phyloP scores from a whole-genome alignment of 2,797 vertebrate genomes.

The Sebastes hubbsi region DNA sequence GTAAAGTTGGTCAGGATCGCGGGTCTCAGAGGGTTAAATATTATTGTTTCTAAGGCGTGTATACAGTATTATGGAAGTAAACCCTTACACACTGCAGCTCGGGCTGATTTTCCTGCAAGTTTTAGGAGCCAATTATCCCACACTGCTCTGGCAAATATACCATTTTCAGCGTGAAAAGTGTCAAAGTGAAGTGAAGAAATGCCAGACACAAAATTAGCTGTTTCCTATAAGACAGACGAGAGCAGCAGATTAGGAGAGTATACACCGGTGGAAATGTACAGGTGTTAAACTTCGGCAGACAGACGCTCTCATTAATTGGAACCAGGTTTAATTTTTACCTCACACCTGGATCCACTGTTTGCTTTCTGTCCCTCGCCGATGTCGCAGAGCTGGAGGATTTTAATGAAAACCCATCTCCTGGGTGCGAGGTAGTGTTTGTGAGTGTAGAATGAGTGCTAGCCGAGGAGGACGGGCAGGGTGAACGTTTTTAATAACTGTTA shows the following conservation, averaged over 20 bases:
- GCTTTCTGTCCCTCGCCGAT: neutral
- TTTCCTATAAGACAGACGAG: constrained; percentile 33
- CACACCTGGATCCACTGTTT: constrained; percentile 37
- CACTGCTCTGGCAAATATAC: constrained; percentile 23
- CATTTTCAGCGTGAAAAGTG: constrained; percentile 25
- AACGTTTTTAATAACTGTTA: constrained; percentile 24
- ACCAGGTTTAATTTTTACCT: constrained; percentile 41
- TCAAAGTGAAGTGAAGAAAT: neutral
- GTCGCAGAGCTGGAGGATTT: constrained; percentile 20
- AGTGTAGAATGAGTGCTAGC: neutral
- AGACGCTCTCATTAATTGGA: constrained; percentile 62
- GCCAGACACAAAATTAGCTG: constrained; percentile 37
- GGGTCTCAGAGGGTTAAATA: neutral
- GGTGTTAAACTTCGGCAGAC: constrained; percentile 61
- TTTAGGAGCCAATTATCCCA: constrained; percentile 36
- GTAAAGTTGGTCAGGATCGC: too few relatives aligned
- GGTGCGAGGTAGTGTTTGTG: constrained; percentile 16
- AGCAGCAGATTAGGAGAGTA: constrained; percentile 42
- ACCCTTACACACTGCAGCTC: neutral
- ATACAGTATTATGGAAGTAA: neutral
- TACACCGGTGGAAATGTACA: constrained; percentile 47
- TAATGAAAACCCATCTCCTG: constrained; percentile 43
- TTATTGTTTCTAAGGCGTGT: neutral
- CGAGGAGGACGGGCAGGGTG: neutral
- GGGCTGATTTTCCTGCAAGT: constrained; percentile 3